Base-by-base conservation (phyloP, 2,113 vertebrate genomes). In the Cinclus mexicanus region DNA sequence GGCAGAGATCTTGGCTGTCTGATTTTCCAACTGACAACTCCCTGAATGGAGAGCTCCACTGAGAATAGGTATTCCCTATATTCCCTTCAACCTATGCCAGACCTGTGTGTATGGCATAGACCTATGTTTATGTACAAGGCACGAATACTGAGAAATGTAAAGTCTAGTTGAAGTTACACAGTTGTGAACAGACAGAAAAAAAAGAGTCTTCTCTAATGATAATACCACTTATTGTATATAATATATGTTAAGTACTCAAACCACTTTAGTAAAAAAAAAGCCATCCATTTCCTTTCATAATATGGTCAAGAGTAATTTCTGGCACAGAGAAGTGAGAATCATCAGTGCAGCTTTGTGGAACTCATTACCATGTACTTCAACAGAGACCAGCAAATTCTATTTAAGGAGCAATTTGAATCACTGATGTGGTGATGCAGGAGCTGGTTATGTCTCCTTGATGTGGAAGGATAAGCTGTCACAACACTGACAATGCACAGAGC, bases 331-430 rank as follows among this genome's bases (percentile, higher is more conserved):
- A 83, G 50, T 13, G 42, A 85, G 81, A 88, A 75, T n/a, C 4
- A 3, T 74, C 76, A 89, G 53, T 55, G 71, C 33, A 80, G 55
- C 71, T 86, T 80, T 88, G 86, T 92, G 63, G 75, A 83, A 83
- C 46, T 14, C 39, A 74, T 70, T 53, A 41, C 19, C 68, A 39
- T 2, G 2, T 31, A 49, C 80, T 92, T 86, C 57, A 88, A 65
- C 46, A 90, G 70, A 60, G 61, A 93, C 63, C 25, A 90, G 59
- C n/a, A 90, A 86, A 56, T 29, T 52, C n/a, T 88, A 46, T 67
- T 93, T 93, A 74, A 80, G 83, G 76, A 90, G 47, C 47, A 37
- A 65, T 92, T 12, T 76, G 85, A 87, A 86, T 77, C 85, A 61
- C 70, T 78, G 77, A 12, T 49, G 67, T 59, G 75, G 63, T 35